Base-by-base conservation (phyloP, 1,140 invertebrate genomes). In the Pectinophora gossypiella region DNA sequence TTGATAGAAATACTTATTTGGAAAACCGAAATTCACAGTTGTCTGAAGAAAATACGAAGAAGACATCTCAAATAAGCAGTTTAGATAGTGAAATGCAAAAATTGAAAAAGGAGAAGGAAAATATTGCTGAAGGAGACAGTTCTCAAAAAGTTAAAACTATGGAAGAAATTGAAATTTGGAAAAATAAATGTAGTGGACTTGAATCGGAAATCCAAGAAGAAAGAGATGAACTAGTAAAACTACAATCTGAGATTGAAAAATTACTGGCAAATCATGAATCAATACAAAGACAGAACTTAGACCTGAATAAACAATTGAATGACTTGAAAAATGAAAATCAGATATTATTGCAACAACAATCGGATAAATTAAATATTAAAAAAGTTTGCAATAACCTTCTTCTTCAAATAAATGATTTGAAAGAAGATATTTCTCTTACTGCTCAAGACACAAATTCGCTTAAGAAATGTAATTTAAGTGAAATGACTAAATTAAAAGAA, bases 1-100 rank as follows among this genome's bases (percentile, higher is more conserved):
- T 87, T 56, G 87, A 89, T 62, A 78, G 87, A 60, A 89, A 88
- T 67, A 61, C 54, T 36, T 89, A 88, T 59, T 66, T 89, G 58
- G 81, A 88, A 71, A 80, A 73, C 44, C 72, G 76, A 50, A 88
- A 81, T 56, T 63, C 72, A 45, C 78, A 87, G 32, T 47, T 89
- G 51, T 59, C 65, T 46, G 87, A 89, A 51, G 84, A 89, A 52
- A 87, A 81, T 59, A 36, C 63, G 6, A 85, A 82, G 59, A 88
- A 85, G 61, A 83, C 68, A 62, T 67, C 71, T 32, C 76, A 88
- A 54, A 80, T 87, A 18, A 62, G 58, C 22, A 65, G 71, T 4
- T 65, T 87, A 47, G 79, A 87, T 61, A 78, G 56, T 51, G 76
- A 86, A 52, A 27, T 85, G 22, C 55, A 70, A 23, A 50, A 38